phyloP scores from a whole-genome alignment of 2,888 invertebrate genomes.

The Leptinotarsa juncta region DNA sequence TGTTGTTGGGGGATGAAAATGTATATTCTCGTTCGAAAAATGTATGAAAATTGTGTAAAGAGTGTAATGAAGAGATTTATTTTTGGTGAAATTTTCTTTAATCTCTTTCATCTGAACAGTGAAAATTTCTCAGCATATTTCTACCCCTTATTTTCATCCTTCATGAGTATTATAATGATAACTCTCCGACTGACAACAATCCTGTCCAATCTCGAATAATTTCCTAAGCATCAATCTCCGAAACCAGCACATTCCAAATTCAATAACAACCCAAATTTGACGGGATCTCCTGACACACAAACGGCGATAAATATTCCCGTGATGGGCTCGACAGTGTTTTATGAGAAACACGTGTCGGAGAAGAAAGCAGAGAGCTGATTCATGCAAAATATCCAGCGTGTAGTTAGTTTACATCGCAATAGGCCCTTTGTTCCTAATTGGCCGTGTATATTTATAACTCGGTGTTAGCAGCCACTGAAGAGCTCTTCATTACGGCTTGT shows the following conservation, averaged over 20 bases:
- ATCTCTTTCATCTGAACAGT: too few species aligned
- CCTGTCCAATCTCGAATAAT: neutral
- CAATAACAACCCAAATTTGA: slow-evolving; percentile 12
- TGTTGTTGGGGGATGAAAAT: too few species aligned
- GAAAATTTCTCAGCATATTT: too few species aligned
- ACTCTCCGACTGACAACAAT: neutral
- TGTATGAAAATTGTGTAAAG: too few species aligned
- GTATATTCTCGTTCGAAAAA: too few species aligned
- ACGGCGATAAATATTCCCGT: slow-evolving; percentile 22
- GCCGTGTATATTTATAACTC: slow-evolving; percentile 37
- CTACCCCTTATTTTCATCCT: too few species aligned
- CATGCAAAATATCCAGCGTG: slow-evolving; percentile 47
- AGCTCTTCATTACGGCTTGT: slow-evolving; percentile 35
- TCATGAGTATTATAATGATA: neutral
- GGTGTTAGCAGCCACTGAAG: slow-evolving; percentile 37
- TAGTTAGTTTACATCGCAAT: slow-evolving; percentile 39
- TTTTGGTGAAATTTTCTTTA: too few species aligned
- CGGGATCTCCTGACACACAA: slow-evolving; percentile 21
- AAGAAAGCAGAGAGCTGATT: slow-evolving; percentile 41
- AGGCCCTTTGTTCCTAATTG: slow-evolving; percentile 40
- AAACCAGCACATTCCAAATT: neutral
- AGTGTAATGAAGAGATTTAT: too few species aligned
- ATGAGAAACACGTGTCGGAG: slow-evolving; percentile 44
- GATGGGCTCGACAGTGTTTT: slow-evolving; percentile 39
- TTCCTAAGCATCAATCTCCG: neutral